Evolutionary conservation across 2,888 invertebrate species (phyloP), one percentile per base, ranked within the genome.

Genomic region (Yponomeuta plumbellus): DNA sequence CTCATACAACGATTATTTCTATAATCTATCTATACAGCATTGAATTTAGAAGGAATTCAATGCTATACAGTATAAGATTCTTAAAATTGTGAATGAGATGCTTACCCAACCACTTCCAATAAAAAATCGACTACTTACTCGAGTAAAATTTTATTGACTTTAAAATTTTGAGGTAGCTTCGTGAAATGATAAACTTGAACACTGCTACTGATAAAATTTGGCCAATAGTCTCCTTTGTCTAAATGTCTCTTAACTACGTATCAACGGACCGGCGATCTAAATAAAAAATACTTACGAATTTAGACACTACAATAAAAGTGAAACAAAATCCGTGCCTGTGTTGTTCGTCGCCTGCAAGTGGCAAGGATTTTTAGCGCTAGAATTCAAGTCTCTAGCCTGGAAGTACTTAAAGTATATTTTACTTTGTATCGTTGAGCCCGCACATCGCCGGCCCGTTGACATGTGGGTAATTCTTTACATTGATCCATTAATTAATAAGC

Each of bases 121-220:
- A n/a, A 58, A 58, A n/a, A 58, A 59, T 23, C 23, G 59, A 59
- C 22, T 13, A 23, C 13, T 59, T 4, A 22, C 23, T 68, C 17
- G 10, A 52, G 44, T 17, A 17, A 13, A 52, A 52, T 17, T 52
- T 13, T 52, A 52, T 13, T 52, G 44, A 52, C 70, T 69, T 72
- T 71, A 71, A 69, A 74, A 72, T 76, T 77, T 76, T 75, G 76
- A 77, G 76, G 76, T 77, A 77, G 76, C 70, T 75, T 71, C 67
- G 69, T 69, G 67, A 52, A 52, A 52, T 1, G 44, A 17, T 17
- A 69, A 13, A 61, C 62, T 67, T 34, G 34, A 34, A 34, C 34
- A 34, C 44, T 17, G 13, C 62, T 44, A 40, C 44, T 23, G 57
- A 40, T 57, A 44, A 66, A 66, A 65, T 71, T 71, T 71, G 69